Evolutionary conservation across 2,888 invertebrate species (phyloP), one percentile per base, ranked within the genome.

Genomic region (Cryptocephalus primarius): DNA sequence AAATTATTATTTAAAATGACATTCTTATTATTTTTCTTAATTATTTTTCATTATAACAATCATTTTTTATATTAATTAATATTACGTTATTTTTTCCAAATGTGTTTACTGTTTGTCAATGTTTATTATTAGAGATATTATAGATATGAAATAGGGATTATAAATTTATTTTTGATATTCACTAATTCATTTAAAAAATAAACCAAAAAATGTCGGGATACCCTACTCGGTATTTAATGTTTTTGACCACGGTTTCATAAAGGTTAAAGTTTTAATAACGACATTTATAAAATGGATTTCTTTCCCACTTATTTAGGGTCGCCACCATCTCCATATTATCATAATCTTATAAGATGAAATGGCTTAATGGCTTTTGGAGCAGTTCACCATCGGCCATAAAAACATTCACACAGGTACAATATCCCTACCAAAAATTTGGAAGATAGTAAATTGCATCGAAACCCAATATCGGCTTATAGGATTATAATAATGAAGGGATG

Each of bases 111-210:
- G 22, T 32, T 44, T 44, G 31, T 44, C 39, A 39, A 44, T 44
- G 44, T 40, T 44, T n/a, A 44, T 32, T 8, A 44, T 40, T 44
- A 32, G 44, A 11, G 13, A 44, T 39, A 44, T 1, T 44, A 44
- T 44, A 39, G 39, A 39, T 44, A 6, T 42, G n/a, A 12, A 34
- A 32, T 32, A 11, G 32, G 32, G 44, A 44, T 39, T 44, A 40
- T 44, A n/a, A 2, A 32, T 44, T 39, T 40, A 44, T 39, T 14
- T 39, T 31, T 3, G 40, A 44, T 14, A 39, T 44, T 44, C 8
- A n/a, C 32, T 44, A 44, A 44, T 22, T 63, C 39, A 39, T 39
- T 9, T 11, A 39, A 39, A 39, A 39, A 39, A 11, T 11, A 43
- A 43, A 43, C 10, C 8, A 43, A 43, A 43, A 43, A 43, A 32